Evolutionary conservation across 2,888 invertebrate species (phyloP), one percentile per base, ranked within the genome.

Genomic region (Danaus chrysippus): DNA sequence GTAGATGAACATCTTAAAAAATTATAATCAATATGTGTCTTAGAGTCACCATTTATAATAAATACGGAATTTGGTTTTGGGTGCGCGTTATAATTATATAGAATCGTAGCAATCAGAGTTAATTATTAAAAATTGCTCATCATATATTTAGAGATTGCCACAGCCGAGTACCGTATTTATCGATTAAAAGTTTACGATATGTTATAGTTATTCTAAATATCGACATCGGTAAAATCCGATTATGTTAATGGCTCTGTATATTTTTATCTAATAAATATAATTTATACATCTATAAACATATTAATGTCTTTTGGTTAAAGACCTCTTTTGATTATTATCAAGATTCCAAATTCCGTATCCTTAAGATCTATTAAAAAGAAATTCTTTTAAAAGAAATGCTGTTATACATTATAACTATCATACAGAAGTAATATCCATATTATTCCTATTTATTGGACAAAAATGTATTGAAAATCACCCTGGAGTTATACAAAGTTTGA

Each of bases 151-250:
- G 58, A 57, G 54, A 13, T 66, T 53, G 43, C 49, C 59, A 58
- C 54, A 60, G 63, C 62, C 58, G 64, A 56, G 58, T 64, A 62
- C 67, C 63, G 67, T 68, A 58, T 61, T 44, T 17, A 41, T 56
- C 63, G 61, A 67, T 61, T 61, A 59, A 67, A 61, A 59, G 55
- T 67, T 67, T 61, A 63, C 61, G 63, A 58, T 53, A 53, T 58
- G 49, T 44, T 57, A 61, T 61, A 62, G 55, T 54, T 66, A 42
- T 49, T 63, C 59, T 56, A 60, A 41, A 54, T 64, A 55, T 43
- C 41, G 57, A 54, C 61, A 55, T 43, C 41, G 57, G 49, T 61
- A 46, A 53, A 55, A 53, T 13, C 44, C n/a, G 43, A 43, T 19
- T 56, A 43, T 43, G 34, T 43, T 23, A 13, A 54, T 54, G 23